Percentiles rank a stretch among this genome's conserved stretches.
These are phyloP conservation scores for Didymodactylos carnosus DNA, from an alignment of 2,888 invertebrate species.

Conservation along the genomic window DNA sequence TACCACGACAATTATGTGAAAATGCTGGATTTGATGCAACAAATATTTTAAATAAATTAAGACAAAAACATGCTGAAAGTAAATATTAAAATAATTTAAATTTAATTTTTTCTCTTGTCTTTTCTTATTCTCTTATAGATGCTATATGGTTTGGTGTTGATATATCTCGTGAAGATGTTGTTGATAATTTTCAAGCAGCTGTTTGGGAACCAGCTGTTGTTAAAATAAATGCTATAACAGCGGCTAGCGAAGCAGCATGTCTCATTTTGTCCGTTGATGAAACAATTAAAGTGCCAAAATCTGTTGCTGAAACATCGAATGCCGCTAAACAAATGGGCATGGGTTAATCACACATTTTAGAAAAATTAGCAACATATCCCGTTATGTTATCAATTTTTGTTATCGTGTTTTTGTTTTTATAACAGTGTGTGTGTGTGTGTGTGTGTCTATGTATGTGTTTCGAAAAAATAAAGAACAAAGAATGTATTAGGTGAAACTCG, in stretches of 20 bases:
- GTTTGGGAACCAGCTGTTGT: slow-evolving; percentile 96
- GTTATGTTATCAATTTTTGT: too few relatives aligned
- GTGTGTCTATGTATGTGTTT: too few relatives aligned
- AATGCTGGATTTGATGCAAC: slow-evolving; percentile 98
- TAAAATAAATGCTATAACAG: slow-evolving; percentile 83
- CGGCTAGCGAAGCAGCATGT: slow-evolving; percentile 81
- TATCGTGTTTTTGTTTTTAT: too few relatives aligned
- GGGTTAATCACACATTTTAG: too few relatives aligned
- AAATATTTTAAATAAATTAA: slow-evolving; percentile 79
- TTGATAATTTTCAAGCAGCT: slow-evolving; percentile 73
- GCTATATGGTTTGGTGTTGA: slow-evolving; percentile 64
- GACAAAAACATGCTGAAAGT: slow-evolving; percentile 84
- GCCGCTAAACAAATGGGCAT: background rate
- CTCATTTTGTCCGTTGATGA: slow-evolving; percentile 90
- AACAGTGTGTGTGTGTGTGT: too few relatives aligned
- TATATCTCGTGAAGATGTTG: slow-evolving; percentile 72
- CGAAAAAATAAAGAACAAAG: too few relatives aligned
- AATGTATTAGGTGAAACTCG: too few relatives aligned
- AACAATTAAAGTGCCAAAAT: slow-evolving; percentile 67
- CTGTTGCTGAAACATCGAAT: slow-evolving; percentile 16
- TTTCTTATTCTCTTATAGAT: background rate
- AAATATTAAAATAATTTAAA: slow-evolving; percentile 22
- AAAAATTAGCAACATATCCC: too few relatives aligned
- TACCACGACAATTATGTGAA: slow-evolving; percentile 89
- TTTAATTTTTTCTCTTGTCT: background rate